Evolutionary conservation across 2,113 vertebrate species (phyloP).

Genomic region (Austrofundulus limnaeus): DNA sequence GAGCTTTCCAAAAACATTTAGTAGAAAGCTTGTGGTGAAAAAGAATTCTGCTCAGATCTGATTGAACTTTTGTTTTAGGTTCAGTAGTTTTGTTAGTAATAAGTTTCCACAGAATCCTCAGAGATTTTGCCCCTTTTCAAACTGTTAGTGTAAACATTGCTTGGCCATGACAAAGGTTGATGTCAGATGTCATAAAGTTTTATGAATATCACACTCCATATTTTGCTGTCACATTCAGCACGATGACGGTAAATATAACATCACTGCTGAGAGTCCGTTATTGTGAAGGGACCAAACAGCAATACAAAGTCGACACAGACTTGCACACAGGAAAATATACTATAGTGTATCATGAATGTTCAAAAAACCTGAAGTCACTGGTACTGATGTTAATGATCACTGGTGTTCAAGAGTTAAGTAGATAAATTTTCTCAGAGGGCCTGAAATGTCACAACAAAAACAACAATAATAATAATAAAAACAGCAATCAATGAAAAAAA

Average conservation of each 20-base stretch:
- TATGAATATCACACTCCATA: slow-evolving; percentile 32
- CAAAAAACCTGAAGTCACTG: slow-evolving; percentile 25
- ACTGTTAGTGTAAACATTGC: slow-evolving; percentile 39
- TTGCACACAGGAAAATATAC: slow-evolving; percentile 33
- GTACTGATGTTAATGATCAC: slow-evolving; percentile 28
- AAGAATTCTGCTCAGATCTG: slow-evolving; percentile 1
- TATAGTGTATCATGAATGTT: slow-evolving; percentile 23
- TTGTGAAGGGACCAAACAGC: slow-evolving; percentile 11
- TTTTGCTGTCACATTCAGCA: slow-evolving; percentile 38
- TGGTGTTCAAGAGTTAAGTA: slow-evolving; percentile 9
- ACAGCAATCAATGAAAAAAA: slow-evolving; percentile 19
- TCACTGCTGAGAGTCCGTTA: slow-evolving; percentile 15
- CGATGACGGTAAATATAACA: slow-evolving; percentile 32
- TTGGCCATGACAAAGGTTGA: slow-evolving; percentile 28
- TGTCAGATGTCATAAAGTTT: slow-evolving; percentile 19
- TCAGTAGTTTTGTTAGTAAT: slow-evolving; percentile 33
- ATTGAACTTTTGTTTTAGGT: not conserved
- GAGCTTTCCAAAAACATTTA: not conserved
- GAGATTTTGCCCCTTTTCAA: slow-evolving; percentile 13
- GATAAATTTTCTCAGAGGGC: slow-evolving; percentile 23
- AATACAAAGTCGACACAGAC: slow-evolving; percentile 29
- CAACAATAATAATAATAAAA: slow-evolving; percentile 6
- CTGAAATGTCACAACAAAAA: slow-evolving; percentile 25
- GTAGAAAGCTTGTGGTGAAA: not conserved
- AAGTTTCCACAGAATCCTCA: slow-evolving; percentile 32